These are phyloP conservation scores for Cryptoprocta ferox DNA, from an alignment of 2,797 vertebrate genomes.

Conservation along the genomic window DNA sequence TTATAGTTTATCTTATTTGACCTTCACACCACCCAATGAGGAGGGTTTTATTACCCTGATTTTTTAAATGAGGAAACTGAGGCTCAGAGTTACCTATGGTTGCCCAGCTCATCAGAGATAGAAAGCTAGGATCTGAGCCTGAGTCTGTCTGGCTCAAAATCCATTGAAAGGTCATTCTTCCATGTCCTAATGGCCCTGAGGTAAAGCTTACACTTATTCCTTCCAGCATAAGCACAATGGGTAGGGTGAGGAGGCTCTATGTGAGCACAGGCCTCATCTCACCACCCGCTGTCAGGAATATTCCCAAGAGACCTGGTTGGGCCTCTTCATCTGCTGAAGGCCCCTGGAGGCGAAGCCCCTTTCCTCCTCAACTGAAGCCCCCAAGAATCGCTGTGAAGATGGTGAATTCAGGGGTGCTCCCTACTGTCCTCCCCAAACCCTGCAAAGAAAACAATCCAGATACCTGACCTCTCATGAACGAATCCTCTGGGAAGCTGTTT, in stretches of 20 bases:
- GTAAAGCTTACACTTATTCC: not conserved
- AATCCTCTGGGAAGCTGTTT: not conserved
- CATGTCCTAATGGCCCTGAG: rapidly evolving
- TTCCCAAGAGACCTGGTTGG: not conserved
- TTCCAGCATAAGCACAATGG: not conserved
- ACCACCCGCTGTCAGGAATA: not conserved
- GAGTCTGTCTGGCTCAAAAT: not conserved
- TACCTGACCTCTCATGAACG: not conserved
- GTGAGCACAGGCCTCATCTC: not conserved
- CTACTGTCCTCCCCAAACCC: not conserved
- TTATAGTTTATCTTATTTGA: not conserved
- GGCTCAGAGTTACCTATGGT: not conserved
- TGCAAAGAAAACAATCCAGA: not conserved
- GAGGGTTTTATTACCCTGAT: not conserved
- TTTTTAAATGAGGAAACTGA: not conserved
- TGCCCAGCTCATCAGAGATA: not conserved
- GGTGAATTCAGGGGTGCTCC: not conserved
- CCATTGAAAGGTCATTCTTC: not conserved
- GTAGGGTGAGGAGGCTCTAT: no score
- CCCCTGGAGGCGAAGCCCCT: not conserved
- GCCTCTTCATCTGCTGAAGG: not conserved
- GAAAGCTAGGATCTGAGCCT: not conserved
- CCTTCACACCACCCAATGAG: not conserved
- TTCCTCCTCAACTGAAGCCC: not conserved
- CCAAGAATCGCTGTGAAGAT: not conserved